Evolutionary conservation across 30 jellyfish, hydroid and myxozoan species (phyloP), one percentile per base, ranked within the genome.

Genomic region (Aurelia aurita): DNA sequence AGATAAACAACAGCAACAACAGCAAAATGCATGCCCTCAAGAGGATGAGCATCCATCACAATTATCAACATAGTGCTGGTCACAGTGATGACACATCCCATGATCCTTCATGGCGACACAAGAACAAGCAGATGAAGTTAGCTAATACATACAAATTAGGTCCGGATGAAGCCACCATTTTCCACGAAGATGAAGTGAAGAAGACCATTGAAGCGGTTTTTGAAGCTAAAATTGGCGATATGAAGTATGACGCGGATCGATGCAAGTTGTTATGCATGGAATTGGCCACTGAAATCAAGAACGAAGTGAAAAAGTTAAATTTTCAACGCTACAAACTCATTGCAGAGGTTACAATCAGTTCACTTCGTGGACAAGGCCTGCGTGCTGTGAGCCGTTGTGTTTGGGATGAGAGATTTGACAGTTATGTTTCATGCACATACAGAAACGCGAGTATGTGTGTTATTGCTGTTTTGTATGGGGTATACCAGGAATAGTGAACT

Each of bases 71-170:
- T 26, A 21, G 23, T 3, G 46, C 46, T 5, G 76, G 18, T 31
- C 46, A 64, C 32, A 82, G 91, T 43, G 91, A 82, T 14, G 91
- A 71, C 47, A 68, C 80, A 18, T 45, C 84, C 35, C 68, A 71
- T 46, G 84, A 71, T 18, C 45, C 69, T 10, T 65, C 22, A 18
- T 65, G 51, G 22, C 58, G 51, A 32, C 67, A 58, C 21, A 68
- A 82, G 71, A 6, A 43, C 8, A 82, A 74, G 27, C 29, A 82
- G 16, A 28, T 55, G 58, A 25, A 18, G 43, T 23, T 72, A 6
- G 96, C 71, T 5, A 87, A 87, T 32, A 87, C 96, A 14, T 87
- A 87, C 77, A 77, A 60, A 61, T 65, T 77, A 87, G 91, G 39
- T 19, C 96, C 96, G 15, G 90, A 66, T 23, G 49, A 53, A 16